Evolutionary conservation across 2,888 invertebrate species (phyloP).

Genomic region (Eristalinus aeneus): DNA sequence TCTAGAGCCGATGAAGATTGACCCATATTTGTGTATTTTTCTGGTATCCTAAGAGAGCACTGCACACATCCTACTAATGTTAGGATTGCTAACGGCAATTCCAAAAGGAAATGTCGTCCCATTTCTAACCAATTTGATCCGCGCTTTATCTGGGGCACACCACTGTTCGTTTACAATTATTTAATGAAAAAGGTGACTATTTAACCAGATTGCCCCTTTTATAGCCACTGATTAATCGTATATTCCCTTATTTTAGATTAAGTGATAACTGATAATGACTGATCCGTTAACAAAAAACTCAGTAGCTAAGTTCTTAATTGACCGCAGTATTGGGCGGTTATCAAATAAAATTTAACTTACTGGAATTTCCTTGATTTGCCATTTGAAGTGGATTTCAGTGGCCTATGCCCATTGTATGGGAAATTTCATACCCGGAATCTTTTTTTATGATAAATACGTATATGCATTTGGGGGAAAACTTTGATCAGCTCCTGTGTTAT

Average conservation of each 20-base stretch:
- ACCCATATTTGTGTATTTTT: conserved; percentile 19
- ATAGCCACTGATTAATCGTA: conserved; percentile 70
- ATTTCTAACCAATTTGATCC: conserved; percentile 39
- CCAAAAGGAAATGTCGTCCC: conserved; percentile 70
- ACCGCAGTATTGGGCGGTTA: conserved; percentile 45
- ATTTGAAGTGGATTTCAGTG: conserved; percentile 18
- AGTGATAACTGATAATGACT: conserved; percentile 53
- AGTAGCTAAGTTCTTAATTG: conserved; percentile 30
- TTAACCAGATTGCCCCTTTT: conserved; percentile 71
- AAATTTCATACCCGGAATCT: conserved; percentile 47
- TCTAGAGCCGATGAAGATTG: conserved; percentile 71
- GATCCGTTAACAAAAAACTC: conserved; percentile 38
- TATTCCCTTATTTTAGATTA: conserved; percentile 49
- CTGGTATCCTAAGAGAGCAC: conserved; percentile 59
- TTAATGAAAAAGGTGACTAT: conserved; percentile 69
- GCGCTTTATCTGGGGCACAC: conserved; percentile 9
- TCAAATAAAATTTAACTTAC: conserved; percentile 30
- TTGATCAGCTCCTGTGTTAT: too few species aligned
- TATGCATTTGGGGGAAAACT: too few species aligned
- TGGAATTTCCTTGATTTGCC: conserved; percentile 60
- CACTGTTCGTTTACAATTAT: conserved; percentile 17
- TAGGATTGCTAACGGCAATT: conserved; percentile 68
- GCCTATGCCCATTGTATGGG: background rate
- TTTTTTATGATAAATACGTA: too few species aligned
- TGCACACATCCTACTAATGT: conserved; percentile 58